A percentile compares a stretch with the other conserved stretches of the same genome.
phyloP scores from a whole-genome alignment of 2,888 invertebrate species.

The Syrphus vitripennis region DNA sequence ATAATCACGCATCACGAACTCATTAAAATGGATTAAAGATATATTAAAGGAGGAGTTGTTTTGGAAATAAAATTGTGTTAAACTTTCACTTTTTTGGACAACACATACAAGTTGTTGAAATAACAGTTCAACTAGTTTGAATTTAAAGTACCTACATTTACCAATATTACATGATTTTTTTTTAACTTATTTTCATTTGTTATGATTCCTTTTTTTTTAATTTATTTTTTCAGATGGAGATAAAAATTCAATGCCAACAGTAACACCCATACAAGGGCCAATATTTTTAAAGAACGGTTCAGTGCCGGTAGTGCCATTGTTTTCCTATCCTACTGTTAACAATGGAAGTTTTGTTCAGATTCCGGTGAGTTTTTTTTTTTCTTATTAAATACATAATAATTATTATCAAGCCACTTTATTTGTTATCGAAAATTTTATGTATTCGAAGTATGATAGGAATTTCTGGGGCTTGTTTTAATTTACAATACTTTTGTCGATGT shows the following conservation, averaged over 20 bases:
- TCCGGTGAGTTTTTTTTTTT: slow-evolving; percentile 86
- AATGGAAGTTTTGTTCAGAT: slow-evolving; percentile 94
- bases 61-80: background rate
- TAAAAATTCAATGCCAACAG: slow-evolving; percentile 84
- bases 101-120: background rate
- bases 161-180: background rate
- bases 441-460: slow-evolving; percentile 5
- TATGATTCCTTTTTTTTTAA: background rate
- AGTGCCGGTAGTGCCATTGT: slow-evolving; percentile 93
- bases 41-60: slow-evolving; percentile 17
- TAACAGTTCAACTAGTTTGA: slow-evolving; percentile 25
- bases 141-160: background rate
- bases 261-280: slow-evolving; percentile 94
- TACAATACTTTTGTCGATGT: background rate
- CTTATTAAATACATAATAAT: background rate
- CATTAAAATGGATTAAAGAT: slow-evolving; percentile 27
- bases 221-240: slow-evolving; percentile 77
- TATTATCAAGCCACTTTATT: background rate
- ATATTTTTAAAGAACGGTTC: slow-evolving; percentile 92
- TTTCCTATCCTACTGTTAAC: slow-evolving; percentile 91
- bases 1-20: slow-evolving; percentile 42
- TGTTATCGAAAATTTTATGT: too few relatives aligned
- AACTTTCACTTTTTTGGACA: slow-evolving; percentile 49
- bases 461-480: slow-evolving; percentile 3
- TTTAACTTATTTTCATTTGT: background rate